Base-by-base conservation (phyloP, 2,797 vertebrate genomes). In the Semotilus atromaculatus region DNA sequence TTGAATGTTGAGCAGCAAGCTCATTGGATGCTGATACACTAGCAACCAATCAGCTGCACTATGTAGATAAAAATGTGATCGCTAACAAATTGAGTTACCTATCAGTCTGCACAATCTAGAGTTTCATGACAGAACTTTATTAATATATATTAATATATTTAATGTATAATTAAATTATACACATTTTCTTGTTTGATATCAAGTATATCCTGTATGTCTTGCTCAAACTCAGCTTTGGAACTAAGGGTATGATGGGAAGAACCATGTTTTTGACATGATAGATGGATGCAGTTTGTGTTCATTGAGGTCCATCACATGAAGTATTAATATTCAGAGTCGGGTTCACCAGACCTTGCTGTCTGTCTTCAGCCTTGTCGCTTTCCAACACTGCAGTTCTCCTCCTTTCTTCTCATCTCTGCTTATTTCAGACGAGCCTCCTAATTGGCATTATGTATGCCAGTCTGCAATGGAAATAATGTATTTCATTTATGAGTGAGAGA, bases 351-450 rank as follows among this genome's bases (percentile, higher is more conserved):
- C 10, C 45, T 48, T 70, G 21, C 58, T 81, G 29, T 80, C 75
- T 79, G 11, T 51, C 75, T 36, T 75, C 68, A 67, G 55, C 19
- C 40, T 83, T 43, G 53, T 78, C 11, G 48, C 38, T 75, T 55
- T 73, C 31, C 68, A 64, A 40, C 18, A 53, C 34, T 55, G 36
- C 34, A 34, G 13, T 48, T 64, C 26, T 48, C 34, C 66, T 80
- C 26, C n/a, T 21, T 45, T 67, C 80, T 80, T 84, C 60, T 76
- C 78, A 62, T 68, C 40, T 79, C 9, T 36, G 51, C 38, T 85
- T 68, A 66, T 76, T 87, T 85, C 82, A 91, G 89, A 92, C 90
- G 88, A 34, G 73, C 82, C 83, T 90, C 53, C 70, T 90, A 90
- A 91, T 91, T 86, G 86, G 85, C 80, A 80, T 48, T 31, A 34